These are phyloP conservation scores for Meteorus sp. DNA, from an alignment of 1,140 invertebrate genomes.

Conservation along the genomic window DNA sequence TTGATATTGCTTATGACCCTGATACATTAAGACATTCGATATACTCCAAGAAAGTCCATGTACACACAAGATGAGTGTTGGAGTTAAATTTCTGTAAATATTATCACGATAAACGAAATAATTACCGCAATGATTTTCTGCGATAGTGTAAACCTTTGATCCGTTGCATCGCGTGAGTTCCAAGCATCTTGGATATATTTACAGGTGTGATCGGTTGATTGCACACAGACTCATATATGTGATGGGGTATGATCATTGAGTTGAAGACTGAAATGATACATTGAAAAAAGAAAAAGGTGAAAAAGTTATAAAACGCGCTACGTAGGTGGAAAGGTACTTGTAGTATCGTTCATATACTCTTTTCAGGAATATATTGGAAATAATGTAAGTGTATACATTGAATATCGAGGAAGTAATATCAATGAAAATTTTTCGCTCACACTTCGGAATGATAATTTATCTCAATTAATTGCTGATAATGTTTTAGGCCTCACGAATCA, in stretches of 20 bases:
- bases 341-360: too few species aligned
- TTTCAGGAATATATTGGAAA: too few species aligned
- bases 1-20: neutral
- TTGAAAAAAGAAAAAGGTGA: neutral
- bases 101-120: constrained; percentile 8
- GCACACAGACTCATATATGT: neutral
- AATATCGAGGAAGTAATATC: too few species aligned
- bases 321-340: too few species aligned
- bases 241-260: neutral
- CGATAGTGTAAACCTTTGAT: neutral
- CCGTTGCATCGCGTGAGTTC: constrained; percentile 6
- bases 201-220: neutral
- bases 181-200: neutral
- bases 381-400: too few species aligned
- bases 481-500: too few species aligned
- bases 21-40: constrained; percentile 14
- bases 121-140: constrained; percentile 13
- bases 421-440: too few species aligned
- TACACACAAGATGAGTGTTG: neutral
- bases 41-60: neutral
- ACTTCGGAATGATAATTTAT: too few species aligned
- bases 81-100: constrained; percentile 12
- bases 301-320: too few species aligned
- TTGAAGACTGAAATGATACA: neutral
- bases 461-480: too few species aligned